Conservation (phyloP, 2,113 vertebrate genomes). For the Heterochromis multidens region DNA sequence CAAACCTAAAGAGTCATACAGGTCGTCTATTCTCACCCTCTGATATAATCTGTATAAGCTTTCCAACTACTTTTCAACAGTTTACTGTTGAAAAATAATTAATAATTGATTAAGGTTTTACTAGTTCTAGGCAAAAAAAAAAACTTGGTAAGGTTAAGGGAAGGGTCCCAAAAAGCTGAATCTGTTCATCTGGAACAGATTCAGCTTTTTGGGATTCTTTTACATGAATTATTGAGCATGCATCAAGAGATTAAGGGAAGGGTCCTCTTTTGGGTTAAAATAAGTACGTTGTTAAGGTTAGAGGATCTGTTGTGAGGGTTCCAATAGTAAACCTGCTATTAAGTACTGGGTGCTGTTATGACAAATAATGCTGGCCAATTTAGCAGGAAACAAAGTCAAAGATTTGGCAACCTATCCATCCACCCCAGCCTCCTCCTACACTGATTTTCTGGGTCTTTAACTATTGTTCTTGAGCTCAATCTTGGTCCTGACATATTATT, state of each 20-base stretch:
- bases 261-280: not conserved
- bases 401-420: not conserved
- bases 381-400: not conserved
- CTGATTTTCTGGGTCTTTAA: not conserved
- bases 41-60: not conserved
- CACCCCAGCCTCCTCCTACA: not conserved
- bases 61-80: not conserved
- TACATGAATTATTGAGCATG: too few relatives aligned
- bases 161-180: too few relatives aligned
- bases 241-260: too few relatives aligned
- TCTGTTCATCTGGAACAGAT: too few relatives aligned
- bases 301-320: not conserved
- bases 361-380: not conserved
- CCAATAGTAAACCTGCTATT: not conserved
- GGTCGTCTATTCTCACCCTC: not conserved
- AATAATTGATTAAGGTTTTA: not conserved
- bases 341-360: too few relatives aligned
- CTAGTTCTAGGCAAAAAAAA: not conserved
- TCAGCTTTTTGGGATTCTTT: too few relatives aligned
- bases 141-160: too few relatives aligned
- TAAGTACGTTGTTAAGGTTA: not conserved
- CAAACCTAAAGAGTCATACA: not conserved
- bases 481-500: not conserved
- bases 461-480: not conserved
- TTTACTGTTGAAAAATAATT: not conserved